Evolutionary conservation across 2,113 vertebrate species (phyloP), one percentile per base, ranked within the genome.

Genomic region (Ibidorhyncha struthersii): DNA sequence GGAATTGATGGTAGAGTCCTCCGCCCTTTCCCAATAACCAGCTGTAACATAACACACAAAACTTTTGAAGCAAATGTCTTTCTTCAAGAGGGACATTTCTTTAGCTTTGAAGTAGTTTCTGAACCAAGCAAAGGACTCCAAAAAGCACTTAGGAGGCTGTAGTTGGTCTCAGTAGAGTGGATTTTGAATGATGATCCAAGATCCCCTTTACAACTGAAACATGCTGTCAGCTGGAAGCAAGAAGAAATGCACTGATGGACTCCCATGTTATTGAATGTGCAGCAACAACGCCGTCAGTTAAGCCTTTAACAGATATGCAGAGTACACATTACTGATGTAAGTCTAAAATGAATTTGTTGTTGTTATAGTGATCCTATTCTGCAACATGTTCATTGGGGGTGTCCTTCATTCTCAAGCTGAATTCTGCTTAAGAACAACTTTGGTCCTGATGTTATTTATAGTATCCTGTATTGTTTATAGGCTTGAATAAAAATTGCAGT

Each of bases 91-190:
- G 6, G 5, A 22, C 20, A 49, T 43, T 67, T 92, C 52, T 82
- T 92, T 47, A 76, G 26, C 26, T 82, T 90, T 59, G 49, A 95
- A 87, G 49, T 50, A 79, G 26, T 32, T 93, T 82, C 43, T 59
- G 52, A 79, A 50, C 41, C 71, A 73, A 79, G 25, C 6, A 71
- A 63, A 91, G 30, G 19, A 34, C 26, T 90, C 26, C 1, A 1
- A 61, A 89, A 91, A 63, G 22, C 20, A 56, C n/a, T 71, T 55
- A 65, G 25, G 6, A 79, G 14, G 26, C 27, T 80, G 36, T 5
- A 69, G 50, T 5, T 86, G n/a, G 40, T 63, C 27, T 82, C 52
- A 79, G 8, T n/a, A 36, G 13, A 90, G 43, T 45, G 38, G 23
- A 43, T 87, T 89, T 65, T 74, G 47, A 49, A 72, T 52, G 18